A percentile compares a stretch with the other conserved stretches of the same genome.
Evolutionary conservation across 2,888 invertebrate species (phyloP).

Genomic region (Lycophotia porphyrea): DNA sequence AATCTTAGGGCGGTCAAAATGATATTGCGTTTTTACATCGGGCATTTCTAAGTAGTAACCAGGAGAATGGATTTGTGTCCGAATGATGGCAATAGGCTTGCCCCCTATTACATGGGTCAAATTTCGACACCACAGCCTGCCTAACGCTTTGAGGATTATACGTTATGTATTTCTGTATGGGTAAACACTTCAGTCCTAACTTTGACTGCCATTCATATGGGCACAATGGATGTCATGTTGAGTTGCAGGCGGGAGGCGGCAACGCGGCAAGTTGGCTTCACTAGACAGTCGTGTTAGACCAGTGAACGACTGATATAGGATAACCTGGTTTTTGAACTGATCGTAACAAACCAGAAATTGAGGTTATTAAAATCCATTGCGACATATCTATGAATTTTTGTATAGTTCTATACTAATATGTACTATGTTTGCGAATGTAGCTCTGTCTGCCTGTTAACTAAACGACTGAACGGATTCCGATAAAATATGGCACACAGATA

Average conservation of each 20-base stretch:
- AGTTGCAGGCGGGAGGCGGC: slow-evolving; percentile 20
- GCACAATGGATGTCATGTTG: slow-evolving; percentile 31
- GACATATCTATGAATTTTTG: neutral
- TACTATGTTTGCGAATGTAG: neutral
- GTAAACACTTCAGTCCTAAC: neutral
- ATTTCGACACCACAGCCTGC: neutral
- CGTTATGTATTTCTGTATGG: neutral
- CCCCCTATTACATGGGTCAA: neutral
- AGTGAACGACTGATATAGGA: slow-evolving; percentile 23
- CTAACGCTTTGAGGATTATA: neutral
- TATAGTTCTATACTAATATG: neutral
- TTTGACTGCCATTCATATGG: slow-evolving; percentile 15
- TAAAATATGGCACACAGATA: neutral
- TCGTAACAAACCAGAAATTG: neutral
- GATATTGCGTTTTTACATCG: neutral
- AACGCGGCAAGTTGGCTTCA: slow-evolving; percentile 28
- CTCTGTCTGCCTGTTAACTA: neutral
- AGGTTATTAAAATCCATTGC: neutral
- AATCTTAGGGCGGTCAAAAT: neutral
- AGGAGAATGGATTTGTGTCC: neutral
- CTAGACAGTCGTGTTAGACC: slow-evolving; percentile 7
- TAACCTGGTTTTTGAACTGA: slow-evolving; percentile 29
- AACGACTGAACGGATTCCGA: too few relatives aligned
- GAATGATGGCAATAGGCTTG: neutral
- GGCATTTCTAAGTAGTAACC: neutral